These are phyloP conservation scores for Tortrix viridana DNA, from an alignment of 2,888 invertebrate species.

Conservation along the genomic window DNA sequence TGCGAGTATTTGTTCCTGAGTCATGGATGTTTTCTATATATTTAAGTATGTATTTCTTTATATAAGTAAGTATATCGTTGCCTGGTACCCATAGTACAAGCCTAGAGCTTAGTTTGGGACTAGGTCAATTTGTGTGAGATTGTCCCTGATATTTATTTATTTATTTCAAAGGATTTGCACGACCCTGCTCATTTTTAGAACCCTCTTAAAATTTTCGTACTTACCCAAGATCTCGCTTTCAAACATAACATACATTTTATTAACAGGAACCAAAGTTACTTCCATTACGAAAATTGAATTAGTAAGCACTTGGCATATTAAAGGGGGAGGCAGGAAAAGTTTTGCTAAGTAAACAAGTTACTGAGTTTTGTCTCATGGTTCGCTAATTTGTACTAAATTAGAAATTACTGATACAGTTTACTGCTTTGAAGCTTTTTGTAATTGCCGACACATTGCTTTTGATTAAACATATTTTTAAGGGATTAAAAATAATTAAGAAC, in stretches of 20 bases:
- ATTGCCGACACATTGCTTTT: slow-evolving; percentile 15
- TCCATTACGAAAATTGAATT: slow-evolving; percentile 35
- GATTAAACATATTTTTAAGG: slow-evolving; percentile 6
- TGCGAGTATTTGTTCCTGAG: too few species aligned
- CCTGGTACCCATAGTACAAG: too few species aligned
- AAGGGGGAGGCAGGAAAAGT: slow-evolving; percentile 23
- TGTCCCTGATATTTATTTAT: too few species aligned
- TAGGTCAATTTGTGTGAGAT: too few species aligned
- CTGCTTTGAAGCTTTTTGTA: slow-evolving; percentile 1
- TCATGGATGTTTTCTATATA: too few species aligned
- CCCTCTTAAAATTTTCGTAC: background rate
- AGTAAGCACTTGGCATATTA: slow-evolving; percentile 33
- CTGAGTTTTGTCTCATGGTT: slow-evolving; percentile 22
- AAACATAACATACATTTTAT: slow-evolving; percentile 18
- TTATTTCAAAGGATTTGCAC: background rate
- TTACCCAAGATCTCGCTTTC: background rate
- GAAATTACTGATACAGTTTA: slow-evolving; percentile 23
- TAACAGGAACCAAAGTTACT: slow-evolving; percentile 19
- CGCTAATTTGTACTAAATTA: slow-evolving; percentile 25
- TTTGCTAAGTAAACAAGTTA: slow-evolving; percentile 25
- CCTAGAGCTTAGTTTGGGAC: too few species aligned
- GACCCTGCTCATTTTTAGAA: background rate
- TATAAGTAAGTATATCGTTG: too few species aligned
- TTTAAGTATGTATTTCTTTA: too few species aligned
- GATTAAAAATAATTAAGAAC: too few species aligned